phyloP scores from a whole-genome alignment of 2,113 vertebrate species.

The Anthoscopus minutus region DNA sequence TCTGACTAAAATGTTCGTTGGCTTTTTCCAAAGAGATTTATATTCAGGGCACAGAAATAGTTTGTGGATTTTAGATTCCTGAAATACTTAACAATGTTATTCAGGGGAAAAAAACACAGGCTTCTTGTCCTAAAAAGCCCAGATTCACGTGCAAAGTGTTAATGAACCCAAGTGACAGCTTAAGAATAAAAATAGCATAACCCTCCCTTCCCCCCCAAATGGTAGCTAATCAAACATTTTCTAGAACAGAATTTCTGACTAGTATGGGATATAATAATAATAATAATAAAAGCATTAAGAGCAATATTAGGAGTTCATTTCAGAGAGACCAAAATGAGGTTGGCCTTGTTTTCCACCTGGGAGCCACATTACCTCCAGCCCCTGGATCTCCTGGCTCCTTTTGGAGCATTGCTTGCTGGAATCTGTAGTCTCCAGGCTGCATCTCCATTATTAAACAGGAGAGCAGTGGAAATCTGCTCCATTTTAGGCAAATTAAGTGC shows the following conservation, averaged over 20 bases:
- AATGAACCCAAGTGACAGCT: conserved; percentile 15
- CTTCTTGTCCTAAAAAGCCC: conserved; percentile 28
- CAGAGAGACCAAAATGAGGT: neutral
- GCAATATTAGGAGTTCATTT: neutral
- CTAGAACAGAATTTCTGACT: neutral
- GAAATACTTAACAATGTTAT: conserved; percentile 44
- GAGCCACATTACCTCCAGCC: neutral
- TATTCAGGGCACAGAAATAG: conserved; percentile 55
- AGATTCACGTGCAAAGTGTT: conserved; percentile 5
- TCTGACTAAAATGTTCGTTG: conserved; percentile 3
- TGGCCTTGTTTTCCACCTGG: neutral
- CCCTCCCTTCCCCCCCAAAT: neutral
- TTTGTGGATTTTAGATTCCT: conserved; percentile 52
- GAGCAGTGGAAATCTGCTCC: conserved; percentile 42
- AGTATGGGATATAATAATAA: neutral
- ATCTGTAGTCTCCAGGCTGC: conserved; percentile 44
- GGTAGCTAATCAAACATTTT: neutral
- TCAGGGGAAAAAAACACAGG: neutral
- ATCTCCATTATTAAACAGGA: conserved; percentile 25
- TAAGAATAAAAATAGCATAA: conserved; percentile 24
- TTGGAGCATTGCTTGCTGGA: neutral
- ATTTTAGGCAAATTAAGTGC: conserved; percentile 52
- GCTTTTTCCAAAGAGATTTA: conserved; percentile 58
- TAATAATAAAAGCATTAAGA: neutral
- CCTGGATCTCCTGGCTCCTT: neutral